phyloP scores from a whole-genome alignment of 2,113 vertebrate genomes.

The Tursiops truncatus region DNA sequence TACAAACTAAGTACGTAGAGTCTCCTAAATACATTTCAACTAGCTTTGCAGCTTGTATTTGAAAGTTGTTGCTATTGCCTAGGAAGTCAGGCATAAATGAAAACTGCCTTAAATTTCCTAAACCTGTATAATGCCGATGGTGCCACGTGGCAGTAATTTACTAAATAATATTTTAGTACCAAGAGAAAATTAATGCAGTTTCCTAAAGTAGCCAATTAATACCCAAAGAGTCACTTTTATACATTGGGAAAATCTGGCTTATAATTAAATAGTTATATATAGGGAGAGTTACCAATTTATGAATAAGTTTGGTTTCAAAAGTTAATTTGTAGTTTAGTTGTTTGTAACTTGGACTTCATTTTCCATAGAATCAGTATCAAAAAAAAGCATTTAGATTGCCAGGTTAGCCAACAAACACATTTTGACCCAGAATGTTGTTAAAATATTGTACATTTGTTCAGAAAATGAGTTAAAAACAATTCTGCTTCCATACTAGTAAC shows the following conservation, averaged over 20 bases:
- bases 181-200: conserved; percentile 23
- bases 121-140: not conserved
- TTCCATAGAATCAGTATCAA: not conserved
- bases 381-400: not conserved
- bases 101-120: not conserved
- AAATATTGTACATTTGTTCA: not conserved
- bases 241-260: not conserved
- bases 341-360: not conserved
- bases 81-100: conserved; percentile 2
- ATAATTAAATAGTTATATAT: not conserved
- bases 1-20: not conserved
- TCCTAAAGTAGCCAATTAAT: not conserved
- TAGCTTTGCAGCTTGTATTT: not conserved
- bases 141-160: not conserved
- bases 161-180: not conserved
- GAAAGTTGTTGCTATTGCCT: not conserved
- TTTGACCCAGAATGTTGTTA: not conserved
- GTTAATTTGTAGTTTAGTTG: not conserved
- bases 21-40: not conserved
- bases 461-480: not conserved
- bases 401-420: not conserved
- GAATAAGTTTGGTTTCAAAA: not conserved
- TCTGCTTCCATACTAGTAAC: not conserved
- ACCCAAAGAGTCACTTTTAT: not conserved
- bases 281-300: not conserved